These are phyloP conservation scores for roundworm (Caenorhabditis elegans) DNA, from an alignment of 1,140 invertebrate species.

Conservation along the genomic window DNA sequence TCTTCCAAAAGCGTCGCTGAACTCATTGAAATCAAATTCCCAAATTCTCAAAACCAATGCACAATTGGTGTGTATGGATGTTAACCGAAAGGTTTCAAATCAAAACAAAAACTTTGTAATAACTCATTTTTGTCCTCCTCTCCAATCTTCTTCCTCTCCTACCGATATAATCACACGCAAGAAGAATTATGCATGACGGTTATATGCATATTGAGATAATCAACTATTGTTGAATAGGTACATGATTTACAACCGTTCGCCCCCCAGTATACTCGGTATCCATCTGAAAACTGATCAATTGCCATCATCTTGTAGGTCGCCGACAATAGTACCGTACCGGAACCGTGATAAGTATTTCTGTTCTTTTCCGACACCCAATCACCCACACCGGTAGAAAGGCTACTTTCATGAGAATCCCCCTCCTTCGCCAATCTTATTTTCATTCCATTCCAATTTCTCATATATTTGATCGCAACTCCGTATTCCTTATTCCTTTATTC, in stretches of 20 bases:
- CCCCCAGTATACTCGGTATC: neutral
- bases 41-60: neutral
- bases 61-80: no score
- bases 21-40: neutral
- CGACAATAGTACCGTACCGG: slow-evolving; percentile 27
- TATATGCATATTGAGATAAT: slow-evolving; percentile 21
- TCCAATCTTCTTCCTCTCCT: neutral
- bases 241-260: slow-evolving; percentile 13
- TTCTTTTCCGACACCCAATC: neutral
- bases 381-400: neutral
- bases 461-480: no score
- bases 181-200: neutral
- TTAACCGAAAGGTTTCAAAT: no score
- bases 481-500: neutral
- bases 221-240: slow-evolving; percentile 1
- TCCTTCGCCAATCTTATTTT: neutral
- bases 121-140: no score
- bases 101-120: no score
- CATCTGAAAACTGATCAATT: slow-evolving; percentile 25
- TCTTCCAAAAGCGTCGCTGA: neutral
- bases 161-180: neutral
- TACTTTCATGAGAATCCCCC: no score
- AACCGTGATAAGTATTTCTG: neutral
- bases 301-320: slow-evolving; percentile 26
- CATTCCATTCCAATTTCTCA: neutral